Evolutionary conservation across 2,113 vertebrate species (phyloP), one percentile per base, ranked within the genome.

Genomic region (Peromyscus leucopus): DNA sequence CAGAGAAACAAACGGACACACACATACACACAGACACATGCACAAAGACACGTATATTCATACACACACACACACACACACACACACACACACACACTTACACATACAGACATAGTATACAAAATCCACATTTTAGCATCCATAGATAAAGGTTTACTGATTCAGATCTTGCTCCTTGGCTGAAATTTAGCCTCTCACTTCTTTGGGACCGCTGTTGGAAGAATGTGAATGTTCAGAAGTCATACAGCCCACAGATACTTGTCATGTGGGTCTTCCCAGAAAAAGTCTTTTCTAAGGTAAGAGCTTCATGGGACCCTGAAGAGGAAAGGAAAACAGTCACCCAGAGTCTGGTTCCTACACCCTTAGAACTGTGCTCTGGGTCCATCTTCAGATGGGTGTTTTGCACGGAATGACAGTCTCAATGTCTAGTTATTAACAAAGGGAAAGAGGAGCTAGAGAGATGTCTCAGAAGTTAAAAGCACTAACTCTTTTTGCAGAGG

Each of bases 361-460:
- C 24, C 61, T 76, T 63, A 80, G 57, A 85, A 33, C 19, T 19
- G 2, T 4, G 21, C 0, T 69, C 74, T 36, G n/a, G 13, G 13
- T 42, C n/a, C 51, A 69, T 61, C 46, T 83, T 57, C 55, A 89
- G 21, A 67, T 74, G 33, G 4, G 3, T 22, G 1, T 55, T 75
- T 84, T 33, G 55, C 12, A 88, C 84, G 55, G 42, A 89, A 65
- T 55, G 71, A 67, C n/a, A 82, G 69, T 24, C 51, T 85, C 93
- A 79, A 63, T 80, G 5, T 33, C 88, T 95, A 63, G 12, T 7
- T 87, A 69, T 89, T 95, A 92, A 89, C 82, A 46, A 88, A 89
- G 63, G 22, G 46, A 93, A 97, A 82, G 19, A 51, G 2, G 39
- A 22, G 31, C 19, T 48, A 9, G 26, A 65, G 63, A 36, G 26